Evolutionary conservation across 2,888 invertebrate genomes (phyloP).

Genomic region (Tubulanus polymorphus): DNA sequence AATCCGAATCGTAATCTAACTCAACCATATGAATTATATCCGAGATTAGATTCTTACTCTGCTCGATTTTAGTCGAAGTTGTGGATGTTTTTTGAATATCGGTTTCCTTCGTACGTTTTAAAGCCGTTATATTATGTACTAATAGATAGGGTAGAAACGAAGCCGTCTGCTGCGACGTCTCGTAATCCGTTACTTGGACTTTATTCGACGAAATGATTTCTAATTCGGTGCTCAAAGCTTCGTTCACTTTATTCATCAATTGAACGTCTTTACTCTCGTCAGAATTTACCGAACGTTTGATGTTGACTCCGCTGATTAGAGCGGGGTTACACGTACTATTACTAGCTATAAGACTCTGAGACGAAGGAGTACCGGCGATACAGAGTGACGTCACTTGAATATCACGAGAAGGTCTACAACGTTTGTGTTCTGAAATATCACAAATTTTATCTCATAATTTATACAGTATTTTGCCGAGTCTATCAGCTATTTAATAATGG

Average conservation of each 20-base stretch:
- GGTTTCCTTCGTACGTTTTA: conserved; percentile 3
- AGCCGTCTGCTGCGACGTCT: conserved; percentile 16
- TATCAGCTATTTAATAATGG: too few species aligned
- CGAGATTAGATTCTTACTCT: conserved; percentile 45
- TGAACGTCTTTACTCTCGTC: conserved; percentile 57
- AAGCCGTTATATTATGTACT: conserved; percentile 22
- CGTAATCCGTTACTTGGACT: not conserved
- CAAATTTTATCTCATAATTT: too few species aligned
- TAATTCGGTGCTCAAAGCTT: conserved; percentile 60
- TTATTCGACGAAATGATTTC: conserved; percentile 52
- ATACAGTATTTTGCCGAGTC: too few species aligned
- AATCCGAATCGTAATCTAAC: conserved; percentile 29
- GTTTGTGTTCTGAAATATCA: too few species aligned
- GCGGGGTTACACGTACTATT: conserved; percentile 35
- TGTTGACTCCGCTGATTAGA: conserved; percentile 52
- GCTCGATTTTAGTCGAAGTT: conserved; percentile 27
- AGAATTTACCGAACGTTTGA: conserved; percentile 25
- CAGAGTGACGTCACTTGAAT: conserved; percentile 40
- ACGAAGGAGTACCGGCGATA: conserved; percentile 51
- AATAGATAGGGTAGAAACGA: conserved; percentile 34
- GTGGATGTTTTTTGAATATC: not conserved
- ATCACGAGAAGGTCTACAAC: conserved; percentile 41
- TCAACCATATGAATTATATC: conserved; percentile 6
- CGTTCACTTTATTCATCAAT: conserved; percentile 74
- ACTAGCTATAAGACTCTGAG: not conserved